Percentiles rank a stretch among this genome's conserved stretches.
phyloP scores from a whole-genome alignment of 1,140 invertebrate genomes.

The Pissodes strobi region DNA sequence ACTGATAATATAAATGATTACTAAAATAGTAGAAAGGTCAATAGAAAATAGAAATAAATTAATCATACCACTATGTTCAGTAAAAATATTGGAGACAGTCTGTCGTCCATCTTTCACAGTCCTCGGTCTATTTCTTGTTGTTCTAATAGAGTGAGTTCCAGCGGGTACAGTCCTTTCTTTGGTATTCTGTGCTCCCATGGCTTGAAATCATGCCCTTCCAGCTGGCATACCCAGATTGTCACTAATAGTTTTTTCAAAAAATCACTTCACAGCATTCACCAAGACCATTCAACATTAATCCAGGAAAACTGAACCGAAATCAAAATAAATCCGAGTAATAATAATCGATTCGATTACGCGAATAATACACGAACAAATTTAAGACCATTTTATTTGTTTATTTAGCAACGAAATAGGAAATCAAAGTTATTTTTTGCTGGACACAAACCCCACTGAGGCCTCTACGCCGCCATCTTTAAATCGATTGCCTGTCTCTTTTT shows the following conservation, averaged over 20 bases:
- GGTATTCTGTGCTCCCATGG: conserved; percentile 87
- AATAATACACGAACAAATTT: conserved; percentile 14
- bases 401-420: conserved; percentile 26
- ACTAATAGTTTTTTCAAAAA: conserved; percentile 33
- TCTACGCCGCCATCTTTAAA: conserved; percentile 50
- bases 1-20: too few relatives aligned
- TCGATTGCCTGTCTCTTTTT: conserved; percentile 30
- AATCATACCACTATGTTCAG: conserved; percentile 81
- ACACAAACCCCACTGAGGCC: conserved; percentile 40
- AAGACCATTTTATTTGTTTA: conserved; percentile 33
- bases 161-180: conserved; percentile 75
- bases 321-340: too few relatives aligned
- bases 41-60: too few relatives aligned
- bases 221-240: conserved; percentile 43
- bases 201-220: conserved; percentile 50
- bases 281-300: background rate
- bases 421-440: conserved; percentile 33
- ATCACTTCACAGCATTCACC: conserved; percentile 20
- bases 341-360: conserved; percentile 2
- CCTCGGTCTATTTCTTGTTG: conserved; percentile 70
- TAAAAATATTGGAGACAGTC: conserved; percentile 85
- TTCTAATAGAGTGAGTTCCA: conserved; percentile 65
- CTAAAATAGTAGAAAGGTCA: too few relatives aligned
- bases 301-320: too few relatives aligned
- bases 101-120: conserved; percentile 76